phyloP scores from a whole-genome alignment of 2,888 invertebrate species.

The Eristalinus aeneus region DNA sequence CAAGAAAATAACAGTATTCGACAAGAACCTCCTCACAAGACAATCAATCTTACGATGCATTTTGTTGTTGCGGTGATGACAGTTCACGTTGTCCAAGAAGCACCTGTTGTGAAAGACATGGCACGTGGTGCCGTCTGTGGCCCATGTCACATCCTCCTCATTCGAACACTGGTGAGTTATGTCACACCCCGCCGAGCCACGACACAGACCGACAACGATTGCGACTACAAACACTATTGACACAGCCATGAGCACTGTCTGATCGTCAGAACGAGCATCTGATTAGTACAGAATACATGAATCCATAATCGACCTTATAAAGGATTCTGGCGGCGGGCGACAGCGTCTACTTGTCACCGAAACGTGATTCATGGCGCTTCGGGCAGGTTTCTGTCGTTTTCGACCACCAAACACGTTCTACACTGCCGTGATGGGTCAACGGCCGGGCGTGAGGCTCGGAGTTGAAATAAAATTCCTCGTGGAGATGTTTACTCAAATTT shows the following conservation, averaged over 20 bases:
- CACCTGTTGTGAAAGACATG: constrained; percentile 44
- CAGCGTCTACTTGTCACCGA: background rate
- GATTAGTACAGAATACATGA: constrained; percentile 4
- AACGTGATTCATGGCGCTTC: background rate
- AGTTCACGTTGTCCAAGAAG: constrained; percentile 42
- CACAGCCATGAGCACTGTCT: constrained; percentile 10
- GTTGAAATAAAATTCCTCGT: background rate
- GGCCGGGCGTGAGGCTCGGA: background rate
- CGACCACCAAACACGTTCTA: background rate
- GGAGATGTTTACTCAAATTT: background rate
- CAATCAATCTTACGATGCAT: constrained; percentile 12
- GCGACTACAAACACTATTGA: background rate
- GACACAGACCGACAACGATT: background rate
- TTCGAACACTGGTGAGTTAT: constrained; percentile 34
- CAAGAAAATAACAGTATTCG: background rate
- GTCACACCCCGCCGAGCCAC: constrained; percentile 12
- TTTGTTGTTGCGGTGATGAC: constrained; percentile 35
- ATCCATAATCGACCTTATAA: constrained; percentile 29
- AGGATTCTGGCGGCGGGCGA: background rate
- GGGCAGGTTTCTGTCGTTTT: background rate
- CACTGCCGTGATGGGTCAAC: background rate
- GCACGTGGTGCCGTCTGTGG: constrained; percentile 38
- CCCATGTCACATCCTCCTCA: constrained; percentile 32
- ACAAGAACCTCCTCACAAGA: background rate
- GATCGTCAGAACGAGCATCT: constrained; percentile 12